Percentiles rank a stretch among this genome's conserved stretches.
Conservation (phyloP, 2,113 vertebrate species). For the Galeopterus variegatus region DNA sequence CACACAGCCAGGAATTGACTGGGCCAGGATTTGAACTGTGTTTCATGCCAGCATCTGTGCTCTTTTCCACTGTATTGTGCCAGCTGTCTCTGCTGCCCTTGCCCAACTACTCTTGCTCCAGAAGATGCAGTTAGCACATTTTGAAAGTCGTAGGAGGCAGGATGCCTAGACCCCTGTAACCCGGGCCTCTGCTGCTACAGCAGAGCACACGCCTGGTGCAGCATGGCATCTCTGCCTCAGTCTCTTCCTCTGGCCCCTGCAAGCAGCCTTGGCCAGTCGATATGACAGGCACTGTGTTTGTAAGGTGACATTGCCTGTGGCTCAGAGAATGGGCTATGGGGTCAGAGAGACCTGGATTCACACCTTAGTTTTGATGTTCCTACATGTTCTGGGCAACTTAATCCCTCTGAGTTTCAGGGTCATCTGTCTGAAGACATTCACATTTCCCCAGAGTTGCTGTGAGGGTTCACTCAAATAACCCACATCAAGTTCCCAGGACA, state of each 20-base stretch:
- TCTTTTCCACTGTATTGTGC: background rate
- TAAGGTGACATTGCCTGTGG: background rate
- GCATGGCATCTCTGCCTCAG: fast-evolving
- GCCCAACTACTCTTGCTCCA: background rate
- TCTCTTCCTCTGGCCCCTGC: background rate
- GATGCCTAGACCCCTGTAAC: background rate
- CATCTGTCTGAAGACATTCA: background rate
- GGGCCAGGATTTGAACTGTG: background rate
- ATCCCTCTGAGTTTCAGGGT: background rate
- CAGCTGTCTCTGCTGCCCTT: background rate
- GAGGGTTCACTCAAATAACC: background rate
- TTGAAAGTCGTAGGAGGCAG: background rate
- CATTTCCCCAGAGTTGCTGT: background rate
- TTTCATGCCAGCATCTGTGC: background rate
- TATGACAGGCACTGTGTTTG: background rate
- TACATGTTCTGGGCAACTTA: background rate
- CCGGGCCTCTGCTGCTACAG: background rate
- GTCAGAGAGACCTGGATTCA: background rate
- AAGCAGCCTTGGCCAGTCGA: background rate
- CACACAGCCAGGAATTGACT: background rate
- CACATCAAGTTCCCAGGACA: background rate
- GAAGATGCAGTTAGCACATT: background rate
- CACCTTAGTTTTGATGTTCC: background rate
- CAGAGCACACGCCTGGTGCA: background rate
- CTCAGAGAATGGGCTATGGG: background rate